Evolutionary conservation across 2,797 vertebrate genomes (phyloP).

Genomic region (Astyanax mexicanus): DNA sequence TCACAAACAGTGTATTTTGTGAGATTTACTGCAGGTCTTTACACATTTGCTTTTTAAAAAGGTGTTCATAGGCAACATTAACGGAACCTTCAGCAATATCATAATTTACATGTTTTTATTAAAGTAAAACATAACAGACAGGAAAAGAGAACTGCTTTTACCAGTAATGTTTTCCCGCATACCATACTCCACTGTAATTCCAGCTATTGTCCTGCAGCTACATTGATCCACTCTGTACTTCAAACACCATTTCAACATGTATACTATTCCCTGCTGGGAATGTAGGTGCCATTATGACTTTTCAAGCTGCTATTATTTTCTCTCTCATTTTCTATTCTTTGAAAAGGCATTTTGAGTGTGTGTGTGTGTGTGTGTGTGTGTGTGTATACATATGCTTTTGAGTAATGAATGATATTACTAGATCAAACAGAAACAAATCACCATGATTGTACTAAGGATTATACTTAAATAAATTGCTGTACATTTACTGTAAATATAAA

Average conservation of each 20-base stretch:
- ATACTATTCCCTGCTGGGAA: not conserved
- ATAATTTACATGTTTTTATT: no score
- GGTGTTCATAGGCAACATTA: not conserved
- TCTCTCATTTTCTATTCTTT: not conserved
- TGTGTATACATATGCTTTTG: not conserved
- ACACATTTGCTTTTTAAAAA: no score
- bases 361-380: not conserved
- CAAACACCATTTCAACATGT: slow-evolving; percentile 3
- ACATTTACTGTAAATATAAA: no score
- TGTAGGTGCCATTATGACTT: slow-evolving; percentile 7
- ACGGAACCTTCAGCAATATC: not conserved
- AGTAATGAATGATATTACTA: not conserved
- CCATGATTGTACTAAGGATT: no score
- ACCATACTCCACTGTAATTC: not conserved
- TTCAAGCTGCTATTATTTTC: not conserved
- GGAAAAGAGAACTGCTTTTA: not conserved
- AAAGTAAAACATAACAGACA: not conserved
- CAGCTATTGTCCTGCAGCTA: slow-evolving; percentile 13
- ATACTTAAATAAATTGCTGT: no score
- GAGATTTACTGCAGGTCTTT: no score
- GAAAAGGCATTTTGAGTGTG: not conserved
- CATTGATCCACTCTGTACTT: slow-evolving; percentile 3
- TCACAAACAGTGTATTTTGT: no score
- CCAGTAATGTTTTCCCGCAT: not conserved
- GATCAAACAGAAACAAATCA: slow-evolving; percentile 1